Evolutionary conservation across 2,113 vertebrate genomes (phyloP).

Genomic region (Drymodes brunneopygia): DNA sequence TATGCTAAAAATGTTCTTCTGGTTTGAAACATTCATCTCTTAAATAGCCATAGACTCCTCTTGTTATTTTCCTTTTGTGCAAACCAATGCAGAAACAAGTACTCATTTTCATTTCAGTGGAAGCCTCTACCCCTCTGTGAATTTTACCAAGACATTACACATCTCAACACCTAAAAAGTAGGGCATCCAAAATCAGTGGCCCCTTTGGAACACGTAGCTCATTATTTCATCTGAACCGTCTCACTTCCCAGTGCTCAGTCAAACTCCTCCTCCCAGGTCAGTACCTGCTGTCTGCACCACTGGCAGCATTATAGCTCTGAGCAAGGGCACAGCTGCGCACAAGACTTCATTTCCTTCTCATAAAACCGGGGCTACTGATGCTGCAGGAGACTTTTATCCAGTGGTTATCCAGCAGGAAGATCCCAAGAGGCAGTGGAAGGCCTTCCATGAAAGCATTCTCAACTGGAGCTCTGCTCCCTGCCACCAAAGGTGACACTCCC

Average conservation of each 20-base stretch:
- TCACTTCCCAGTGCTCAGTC: not conserved
- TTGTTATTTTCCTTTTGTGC: not conserved
- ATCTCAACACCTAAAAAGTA: not conserved
- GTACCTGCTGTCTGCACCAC: not conserved
- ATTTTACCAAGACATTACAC: not conserved
- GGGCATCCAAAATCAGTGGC: not conserved
- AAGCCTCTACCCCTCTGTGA: not conserved
- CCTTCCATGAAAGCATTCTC: not conserved
- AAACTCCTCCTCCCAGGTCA: not conserved
- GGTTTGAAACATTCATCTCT: not conserved
- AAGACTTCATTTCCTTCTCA: not conserved
- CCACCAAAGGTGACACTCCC: fast-evolving
- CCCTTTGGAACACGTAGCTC: not conserved
- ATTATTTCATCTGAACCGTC: not conserved
- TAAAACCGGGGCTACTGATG: not conserved
- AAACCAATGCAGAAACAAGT: not conserved
- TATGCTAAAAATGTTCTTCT: not conserved
- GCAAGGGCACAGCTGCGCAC: not conserved
- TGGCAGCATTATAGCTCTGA: not conserved
- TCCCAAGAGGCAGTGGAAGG: not conserved
- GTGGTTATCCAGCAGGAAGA: not conserved
- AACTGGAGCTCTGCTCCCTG: not conserved
- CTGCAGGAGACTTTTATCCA: not conserved
- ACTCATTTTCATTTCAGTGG: not conserved
- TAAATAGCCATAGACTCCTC: not conserved